phyloP scores from a whole-genome alignment of 2,113 vertebrate genomes.

The Miniopterus natalensis region DNA sequence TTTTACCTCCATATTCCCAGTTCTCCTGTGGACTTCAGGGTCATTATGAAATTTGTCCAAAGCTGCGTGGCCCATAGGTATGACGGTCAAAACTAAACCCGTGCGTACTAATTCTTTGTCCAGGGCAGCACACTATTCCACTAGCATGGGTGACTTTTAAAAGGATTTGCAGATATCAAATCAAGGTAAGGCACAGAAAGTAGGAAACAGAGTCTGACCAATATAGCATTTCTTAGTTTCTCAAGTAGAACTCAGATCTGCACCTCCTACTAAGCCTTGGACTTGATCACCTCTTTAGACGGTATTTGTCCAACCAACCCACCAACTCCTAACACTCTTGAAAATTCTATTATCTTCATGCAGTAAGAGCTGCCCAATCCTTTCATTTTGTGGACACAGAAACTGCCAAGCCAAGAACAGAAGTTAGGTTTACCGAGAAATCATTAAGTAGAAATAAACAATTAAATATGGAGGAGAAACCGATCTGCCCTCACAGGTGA shows the following conservation, averaged over 20 bases:
- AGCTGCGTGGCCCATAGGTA: fast-evolving
- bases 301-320: not conserved
- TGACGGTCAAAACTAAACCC: not conserved
- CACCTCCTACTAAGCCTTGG: not conserved
- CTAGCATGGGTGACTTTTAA: not conserved
- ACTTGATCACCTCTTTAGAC: not conserved
- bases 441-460: not conserved
- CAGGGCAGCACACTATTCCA: not conserved
- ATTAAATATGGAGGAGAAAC: not conserved
- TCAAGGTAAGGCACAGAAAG: not conserved
- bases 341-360: not conserved
- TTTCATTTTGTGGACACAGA: not conserved
- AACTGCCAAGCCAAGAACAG: not conserved
- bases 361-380: not conserved
- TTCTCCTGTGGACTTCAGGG: not conserved
- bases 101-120: not conserved
- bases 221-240: not conserved
- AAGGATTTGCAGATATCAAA: not conserved
- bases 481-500: not conserved
- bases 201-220: not conserved
- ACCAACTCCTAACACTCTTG: not conserved
- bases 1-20: not conserved
- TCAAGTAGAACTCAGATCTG: not conserved
- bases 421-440: not conserved
- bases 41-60: not conserved